These are phyloP conservation scores for Podotricha telesiphe DNA, from an alignment of 2,888 invertebrate genomes.

Conservation along the genomic window DNA sequence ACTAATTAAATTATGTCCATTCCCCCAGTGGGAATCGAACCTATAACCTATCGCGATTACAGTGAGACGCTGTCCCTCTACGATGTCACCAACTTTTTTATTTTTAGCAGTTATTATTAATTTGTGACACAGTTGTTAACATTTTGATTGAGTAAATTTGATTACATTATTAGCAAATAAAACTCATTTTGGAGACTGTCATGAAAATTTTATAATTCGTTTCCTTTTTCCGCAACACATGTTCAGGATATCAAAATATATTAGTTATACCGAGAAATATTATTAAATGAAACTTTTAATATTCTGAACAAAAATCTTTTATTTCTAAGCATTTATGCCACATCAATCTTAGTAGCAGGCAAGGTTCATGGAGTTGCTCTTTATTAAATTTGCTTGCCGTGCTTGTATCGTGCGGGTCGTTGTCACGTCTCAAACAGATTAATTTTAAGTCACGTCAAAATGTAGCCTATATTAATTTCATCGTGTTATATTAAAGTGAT, in stretches of 20 bases:
- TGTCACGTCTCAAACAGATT: constrained; percentile 61
- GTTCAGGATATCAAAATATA: constrained; percentile 43
- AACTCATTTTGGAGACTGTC: background rate
- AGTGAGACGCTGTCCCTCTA: no score
- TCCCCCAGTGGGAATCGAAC: no score
- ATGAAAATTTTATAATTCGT: no score
- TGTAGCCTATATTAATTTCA: constrained; percentile 60
- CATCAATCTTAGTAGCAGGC: constrained; percentile 73
- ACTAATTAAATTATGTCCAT: no score
- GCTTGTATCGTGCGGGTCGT: constrained; percentile 60
- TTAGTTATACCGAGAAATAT: constrained; percentile 46
- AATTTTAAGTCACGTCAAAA: constrained; percentile 72
- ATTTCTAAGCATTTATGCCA: constrained; percentile 57
- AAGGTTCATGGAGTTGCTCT: constrained; percentile 59
- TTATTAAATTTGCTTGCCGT: constrained; percentile 75
- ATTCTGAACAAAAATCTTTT: constrained; percentile 58
- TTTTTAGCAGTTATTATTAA: no score
- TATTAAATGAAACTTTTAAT: constrained; percentile 55
- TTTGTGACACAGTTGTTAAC: background rate
- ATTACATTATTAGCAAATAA: background rate
- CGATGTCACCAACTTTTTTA: no score
- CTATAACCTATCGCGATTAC: no score
- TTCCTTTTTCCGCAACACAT: constrained; percentile 16
- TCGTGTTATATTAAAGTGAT: constrained; percentile 49
- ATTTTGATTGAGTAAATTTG: background rate